Percentiles rank a stretch among this genome's conserved stretches.
phyloP scores from a whole-genome alignment of 2,888 invertebrate species.

The Diadromus collaris region DNA sequence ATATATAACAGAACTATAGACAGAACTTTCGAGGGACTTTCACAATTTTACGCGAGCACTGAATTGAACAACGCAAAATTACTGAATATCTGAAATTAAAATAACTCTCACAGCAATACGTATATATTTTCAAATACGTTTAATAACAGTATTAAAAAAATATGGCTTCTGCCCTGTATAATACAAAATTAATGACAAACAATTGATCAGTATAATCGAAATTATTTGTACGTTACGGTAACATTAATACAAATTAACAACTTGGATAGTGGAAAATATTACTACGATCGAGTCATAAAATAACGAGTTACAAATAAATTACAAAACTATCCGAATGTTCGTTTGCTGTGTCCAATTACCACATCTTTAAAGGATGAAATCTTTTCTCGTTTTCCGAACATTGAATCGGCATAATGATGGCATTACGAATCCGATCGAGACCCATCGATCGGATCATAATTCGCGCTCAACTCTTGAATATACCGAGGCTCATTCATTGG shows the following conservation, averaged over 20 bases:
- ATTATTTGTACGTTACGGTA: background rate
- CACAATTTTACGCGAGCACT: background rate
- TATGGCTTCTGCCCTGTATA: background rate
- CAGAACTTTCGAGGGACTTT: background rate
- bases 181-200: background rate
- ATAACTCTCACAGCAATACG: background rate
- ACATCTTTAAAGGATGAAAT: background rate
- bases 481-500: conserved; percentile 63
- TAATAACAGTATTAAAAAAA: conserved; percentile 4
- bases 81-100: background rate
- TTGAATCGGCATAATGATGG: background rate
- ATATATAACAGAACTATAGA: background rate
- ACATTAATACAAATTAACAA: conserved; percentile 6
- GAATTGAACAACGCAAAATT: background rate
- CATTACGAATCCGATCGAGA: conserved; percentile 9
- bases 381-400: background rate
- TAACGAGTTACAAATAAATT: background rate
- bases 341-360: background rate
- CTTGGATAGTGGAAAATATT: background rate
- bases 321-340: background rate
- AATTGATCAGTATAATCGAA: background rate
- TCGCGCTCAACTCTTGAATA: conserved; percentile 64
- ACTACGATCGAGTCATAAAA: conserved; percentile 14
- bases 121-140: background rate
- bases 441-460: conserved; percentile 28